phyloP scores from a whole-genome alignment of 1,140 invertebrate species.

The Varroa destructor region DNA sequence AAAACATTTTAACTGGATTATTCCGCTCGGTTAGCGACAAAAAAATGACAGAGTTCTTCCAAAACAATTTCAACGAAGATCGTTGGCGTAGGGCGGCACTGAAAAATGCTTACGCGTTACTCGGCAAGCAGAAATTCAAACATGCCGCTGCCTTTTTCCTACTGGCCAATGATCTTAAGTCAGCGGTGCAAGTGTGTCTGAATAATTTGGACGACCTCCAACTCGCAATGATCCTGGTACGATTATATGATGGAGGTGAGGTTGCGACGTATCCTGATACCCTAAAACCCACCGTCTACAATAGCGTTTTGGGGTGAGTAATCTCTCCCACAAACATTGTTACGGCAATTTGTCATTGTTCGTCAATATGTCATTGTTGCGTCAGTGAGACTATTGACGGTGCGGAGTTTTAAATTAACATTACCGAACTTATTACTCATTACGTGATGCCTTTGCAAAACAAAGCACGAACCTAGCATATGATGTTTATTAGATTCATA shows the following conservation, averaged over 20 bases:
- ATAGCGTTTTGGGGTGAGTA: conserved; percentile 48
- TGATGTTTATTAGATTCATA: too few relatives aligned
- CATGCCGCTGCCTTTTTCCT: conserved; percentile 66
- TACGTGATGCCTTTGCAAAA: background rate
- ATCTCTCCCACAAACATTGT: background rate
- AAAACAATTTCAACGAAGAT: conserved; percentile 82
- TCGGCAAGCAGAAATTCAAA: conserved; percentile 81
- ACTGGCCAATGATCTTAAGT: conserved; percentile 75
- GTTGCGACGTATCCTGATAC: conserved; percentile 56
- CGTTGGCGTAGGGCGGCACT: conserved; percentile 88
- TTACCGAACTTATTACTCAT: too few relatives aligned
- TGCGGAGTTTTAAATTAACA: too few relatives aligned
- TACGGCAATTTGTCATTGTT: background rate
- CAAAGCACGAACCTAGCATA: background rate
- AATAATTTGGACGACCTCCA: conserved; percentile 89
- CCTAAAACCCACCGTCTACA: conserved; percentile 59
- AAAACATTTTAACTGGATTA: conserved; percentile 86
- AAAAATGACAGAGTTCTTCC: conserved; percentile 86
- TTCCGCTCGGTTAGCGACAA: conserved; percentile 66
- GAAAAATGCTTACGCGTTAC: conserved; percentile 90
- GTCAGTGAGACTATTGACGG: too few relatives aligned
- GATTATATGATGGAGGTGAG: conserved; percentile 68
- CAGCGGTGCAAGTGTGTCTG: conserved; percentile 83
- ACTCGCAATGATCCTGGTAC: conserved; percentile 79
- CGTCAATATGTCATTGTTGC: too few relatives aligned